Base-by-base conservation (phyloP, 1,140 invertebrate species). In the Leptopilina boulardi region DNA sequence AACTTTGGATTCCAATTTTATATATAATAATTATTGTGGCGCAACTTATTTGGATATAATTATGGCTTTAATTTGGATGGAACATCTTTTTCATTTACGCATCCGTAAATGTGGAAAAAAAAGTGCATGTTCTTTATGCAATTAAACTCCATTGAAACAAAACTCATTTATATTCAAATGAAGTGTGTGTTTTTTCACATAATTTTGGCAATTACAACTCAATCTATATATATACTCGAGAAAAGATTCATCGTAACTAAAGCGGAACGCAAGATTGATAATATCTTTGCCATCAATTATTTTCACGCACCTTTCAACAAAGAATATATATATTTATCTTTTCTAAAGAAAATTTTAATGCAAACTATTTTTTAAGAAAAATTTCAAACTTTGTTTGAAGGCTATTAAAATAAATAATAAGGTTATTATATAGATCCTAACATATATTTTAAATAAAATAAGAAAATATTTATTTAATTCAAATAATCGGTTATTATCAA, bases 131-230 rank as follows among this genome's bases (percentile, higher is more conserved):
- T 30, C 13, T 66, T 30, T 0, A 30, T 26, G 23, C 23, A 66
- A 66, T 66, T 30, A 66, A 66, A 66, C 23, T 66, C 23, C 26
- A 66, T 66, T 66, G 26, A 66, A 30, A 66, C 15, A 66, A 66
- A 66, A 66, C 59, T 8, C 59, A 66, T 66, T 66, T 66, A 66
- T 66, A 66, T 66, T 26, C 11, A 66, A 30, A 66, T 66, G 23
- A 66, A 23, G 59, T 13, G 26, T 30, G 26, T 51, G 2, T 51
- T 66, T 59, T 66, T 30, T 66, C 23, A 66, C 26, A 3, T 66
- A 66, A 30, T 66, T 66, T 66, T 66, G 23, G 11, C 21, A 66
- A 66, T 66, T 30, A 66, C 26, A 66, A 66, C 59, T 66, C 13
- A 15, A 66, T 66, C 8, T n/a, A n/a, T n/a, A n/a, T n/a, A n/a